Percentiles rank a stretch among this genome's conserved stretches.
These are phyloP conservation scores for Harpagoxenus sublaevis DNA, from an alignment of 2,888 invertebrate genomes.

Conservation along the genomic window DNA sequence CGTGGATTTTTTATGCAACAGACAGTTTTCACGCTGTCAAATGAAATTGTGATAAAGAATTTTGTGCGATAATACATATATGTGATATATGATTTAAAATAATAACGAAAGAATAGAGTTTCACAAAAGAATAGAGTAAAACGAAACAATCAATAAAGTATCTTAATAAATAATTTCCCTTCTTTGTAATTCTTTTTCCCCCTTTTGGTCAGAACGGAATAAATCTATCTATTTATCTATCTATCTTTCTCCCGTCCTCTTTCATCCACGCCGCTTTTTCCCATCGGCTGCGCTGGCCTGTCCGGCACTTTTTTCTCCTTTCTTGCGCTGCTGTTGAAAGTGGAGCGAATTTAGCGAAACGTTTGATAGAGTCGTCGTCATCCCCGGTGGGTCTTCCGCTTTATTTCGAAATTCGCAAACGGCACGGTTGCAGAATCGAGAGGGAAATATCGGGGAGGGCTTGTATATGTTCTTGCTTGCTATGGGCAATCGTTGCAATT, in stretches of 20 bases:
- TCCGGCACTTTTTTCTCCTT: conserved; percentile 44
- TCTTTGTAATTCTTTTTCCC: neutral
- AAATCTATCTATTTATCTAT: conserved; percentile 38
- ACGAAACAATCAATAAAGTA: neutral
- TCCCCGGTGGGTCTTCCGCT: conserved; percentile 4
- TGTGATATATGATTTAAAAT: neutral
- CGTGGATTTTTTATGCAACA: neutral
- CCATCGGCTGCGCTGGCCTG: conserved; percentile 34
- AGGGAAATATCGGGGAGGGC: neutral
- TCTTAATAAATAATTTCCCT: conserved; percentile 22
- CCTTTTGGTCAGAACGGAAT: neutral
- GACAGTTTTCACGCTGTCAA: neutral
- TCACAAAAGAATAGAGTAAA: neutral
- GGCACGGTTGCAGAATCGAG: neutral
- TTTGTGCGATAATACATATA: neutral
- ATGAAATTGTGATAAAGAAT: neutral
- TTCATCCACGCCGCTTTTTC: conserved; percentile 37
- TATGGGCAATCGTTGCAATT: conserved; percentile 38
- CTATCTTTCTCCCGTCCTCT: conserved; percentile 18
- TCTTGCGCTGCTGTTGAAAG: conserved; percentile 40
- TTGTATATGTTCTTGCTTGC: neutral
- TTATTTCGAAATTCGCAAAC: conserved; percentile 45
- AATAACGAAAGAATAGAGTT: neutral
- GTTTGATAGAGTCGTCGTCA: conserved; percentile 50
- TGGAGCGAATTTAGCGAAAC: conserved; percentile 44